phyloP scores from a whole-genome alignment of 2,113 vertebrate species.

The Brevimyrus niger region DNA sequence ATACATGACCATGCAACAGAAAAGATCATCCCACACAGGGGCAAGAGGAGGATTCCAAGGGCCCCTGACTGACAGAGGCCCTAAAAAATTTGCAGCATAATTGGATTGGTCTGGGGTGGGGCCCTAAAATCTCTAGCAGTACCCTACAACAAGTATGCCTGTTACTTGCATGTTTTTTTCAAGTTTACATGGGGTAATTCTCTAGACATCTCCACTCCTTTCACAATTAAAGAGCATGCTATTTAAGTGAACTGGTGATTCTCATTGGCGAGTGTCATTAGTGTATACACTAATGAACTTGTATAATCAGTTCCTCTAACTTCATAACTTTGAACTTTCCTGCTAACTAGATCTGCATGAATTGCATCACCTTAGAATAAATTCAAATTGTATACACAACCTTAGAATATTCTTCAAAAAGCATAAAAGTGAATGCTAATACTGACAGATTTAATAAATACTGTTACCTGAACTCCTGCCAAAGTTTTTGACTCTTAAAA shows the following conservation, averaged over 20 bases:
- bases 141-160: neutral
- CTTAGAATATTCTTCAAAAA: slow-evolving; percentile 2
- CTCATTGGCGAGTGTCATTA: neutral
- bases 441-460: neutral
- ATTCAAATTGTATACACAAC: neutral
- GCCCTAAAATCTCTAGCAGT: neutral
- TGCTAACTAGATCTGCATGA: neutral
- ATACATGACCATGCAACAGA: neutral
- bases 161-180: neutral
- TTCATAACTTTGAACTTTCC: neutral
- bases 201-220: neutral
- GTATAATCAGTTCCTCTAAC: neutral
- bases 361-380: neutral
- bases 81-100: too few relatives aligned
- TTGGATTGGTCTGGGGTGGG: too few relatives aligned
- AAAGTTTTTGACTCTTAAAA: neutral
- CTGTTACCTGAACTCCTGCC: neutral
- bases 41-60: too few relatives aligned
- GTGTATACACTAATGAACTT: neutral
- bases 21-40: neutral
- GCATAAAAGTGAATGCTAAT: slow-evolving; percentile 4
- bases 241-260: neutral
- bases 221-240: neutral
- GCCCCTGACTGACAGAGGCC: too few relatives aligned
- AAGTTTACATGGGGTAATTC: neutral